Percentiles rank a stretch among this genome's conserved stretches.
Evolutionary conservation across 2,888 invertebrate genomes (phyloP).

Genomic region (Napeogenes sylphis): DNA sequence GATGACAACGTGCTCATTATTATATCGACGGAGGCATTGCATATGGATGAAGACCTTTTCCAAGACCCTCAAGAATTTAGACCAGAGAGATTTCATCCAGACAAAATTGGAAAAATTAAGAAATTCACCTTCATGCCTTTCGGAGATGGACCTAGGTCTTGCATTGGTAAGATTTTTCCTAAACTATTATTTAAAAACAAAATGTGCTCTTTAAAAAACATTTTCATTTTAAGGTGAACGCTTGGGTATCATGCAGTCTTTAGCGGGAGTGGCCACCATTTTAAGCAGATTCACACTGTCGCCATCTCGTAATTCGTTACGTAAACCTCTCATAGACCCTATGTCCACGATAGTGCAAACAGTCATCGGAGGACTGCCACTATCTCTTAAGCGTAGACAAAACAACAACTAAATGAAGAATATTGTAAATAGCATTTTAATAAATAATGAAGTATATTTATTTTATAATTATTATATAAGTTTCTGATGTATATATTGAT

Average conservation of each 20-base stretch:
- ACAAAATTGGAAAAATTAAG: conserved; percentile 28
- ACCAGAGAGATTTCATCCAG: conserved; percentile 36
- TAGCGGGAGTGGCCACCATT: conserved; percentile 57
- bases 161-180: conserved; percentile 26
- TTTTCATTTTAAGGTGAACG: conserved; percentile 44
- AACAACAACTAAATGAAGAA: too few species aligned
- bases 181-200: too few species aligned
- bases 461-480: too few species aligned
- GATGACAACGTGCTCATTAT: conserved; percentile 30
- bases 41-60: conserved; percentile 33
- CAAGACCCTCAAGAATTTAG: conserved; percentile 34
- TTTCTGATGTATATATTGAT: too few species aligned
- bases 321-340: conserved; percentile 5
- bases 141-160: conserved; percentile 35
- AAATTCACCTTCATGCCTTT: conserved; percentile 32
- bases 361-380: conserved; percentile 28
- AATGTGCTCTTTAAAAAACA: too few species aligned
- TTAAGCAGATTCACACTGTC: conserved; percentile 44
- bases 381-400: conserved; percentile 17
- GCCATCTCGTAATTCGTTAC: conserved; percentile 40
- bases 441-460: too few species aligned
- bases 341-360: conserved; percentile 22
- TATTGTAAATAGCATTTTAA: too few species aligned
- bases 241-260: conserved; percentile 57
- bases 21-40: conserved; percentile 29